These are phyloP conservation scores for Tenodera sinensis DNA, from an alignment of 2,888 invertebrate genomes.

Conservation along the genomic window DNA sequence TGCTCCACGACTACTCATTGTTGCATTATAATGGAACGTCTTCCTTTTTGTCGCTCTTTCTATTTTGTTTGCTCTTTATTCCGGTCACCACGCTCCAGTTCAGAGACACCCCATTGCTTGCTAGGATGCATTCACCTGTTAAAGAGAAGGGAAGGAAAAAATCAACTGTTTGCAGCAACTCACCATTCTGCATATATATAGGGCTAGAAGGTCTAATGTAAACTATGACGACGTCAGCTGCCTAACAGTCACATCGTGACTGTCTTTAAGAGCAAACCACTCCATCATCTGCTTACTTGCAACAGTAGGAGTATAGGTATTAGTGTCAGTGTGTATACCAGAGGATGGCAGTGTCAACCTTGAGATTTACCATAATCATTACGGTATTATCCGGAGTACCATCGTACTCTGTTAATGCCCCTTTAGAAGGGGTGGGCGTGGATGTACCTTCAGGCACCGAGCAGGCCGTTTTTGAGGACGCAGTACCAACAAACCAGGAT, in stretches of 20 bases:
- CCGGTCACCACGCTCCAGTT: slow-evolving; percentile 20
- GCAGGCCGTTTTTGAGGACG: background rate
- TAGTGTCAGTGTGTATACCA: too few species aligned
- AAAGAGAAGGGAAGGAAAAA: background rate
- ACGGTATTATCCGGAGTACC: background rate
- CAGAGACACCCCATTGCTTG: background rate
- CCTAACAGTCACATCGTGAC: background rate
- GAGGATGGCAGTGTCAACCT: background rate
- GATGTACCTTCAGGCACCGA: background rate
- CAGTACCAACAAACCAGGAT: background rate
- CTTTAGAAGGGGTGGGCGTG: background rate
- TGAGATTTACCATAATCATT: background rate
- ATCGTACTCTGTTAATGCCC: background rate
- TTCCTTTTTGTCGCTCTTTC: background rate
- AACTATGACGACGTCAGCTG: background rate
- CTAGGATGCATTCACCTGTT: background rate
- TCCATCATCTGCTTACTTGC: too few species aligned
- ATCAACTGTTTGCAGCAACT: background rate
- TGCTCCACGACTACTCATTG: background rate
- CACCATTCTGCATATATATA: background rate
- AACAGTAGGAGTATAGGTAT: too few species aligned
- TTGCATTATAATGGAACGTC: background rate
- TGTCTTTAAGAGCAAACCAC: background rate
- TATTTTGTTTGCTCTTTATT: slow-evolving; percentile 1
- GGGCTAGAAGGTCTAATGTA: background rate